These are phyloP conservation scores for Lutraria lutraria DNA, from an alignment of 2,888 invertebrate species.

Conservation along the genomic window DNA sequence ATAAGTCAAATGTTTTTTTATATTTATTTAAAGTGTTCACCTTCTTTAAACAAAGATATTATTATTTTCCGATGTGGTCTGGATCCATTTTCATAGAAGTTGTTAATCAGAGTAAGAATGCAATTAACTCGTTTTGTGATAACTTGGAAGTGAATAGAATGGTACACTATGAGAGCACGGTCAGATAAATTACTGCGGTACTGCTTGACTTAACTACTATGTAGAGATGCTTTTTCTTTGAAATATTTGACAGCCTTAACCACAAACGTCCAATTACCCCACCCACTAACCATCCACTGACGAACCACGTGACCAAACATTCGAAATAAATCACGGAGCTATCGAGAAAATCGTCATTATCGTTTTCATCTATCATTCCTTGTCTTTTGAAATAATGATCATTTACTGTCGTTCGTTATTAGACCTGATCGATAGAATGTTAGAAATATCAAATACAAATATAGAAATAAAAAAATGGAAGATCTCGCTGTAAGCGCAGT, in stretches of 20 bases:
- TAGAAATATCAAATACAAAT: no score
- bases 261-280: conserved; percentile 19
- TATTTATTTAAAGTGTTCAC: no score
- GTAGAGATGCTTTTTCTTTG: conserved; percentile 5
- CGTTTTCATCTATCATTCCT: neutral
- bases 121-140: neutral
- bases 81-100: no score
- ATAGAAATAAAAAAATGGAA: neutral
- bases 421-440: neutral
- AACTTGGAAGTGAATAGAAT: neutral
- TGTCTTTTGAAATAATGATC: conserved; percentile 11
- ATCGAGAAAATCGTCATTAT: neutral
- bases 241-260: conserved; percentile 33
- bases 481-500: no score
- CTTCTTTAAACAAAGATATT: no score
- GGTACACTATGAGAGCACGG: neutral
- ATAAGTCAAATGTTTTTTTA: no score
- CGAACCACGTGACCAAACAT: neutral
- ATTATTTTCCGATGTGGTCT: no score
- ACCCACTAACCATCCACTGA: neutral
- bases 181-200: conserved; percentile 8
- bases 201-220: conserved; percentile 16
- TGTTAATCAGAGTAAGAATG: neutral
- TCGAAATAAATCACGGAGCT: conserved; percentile 31
- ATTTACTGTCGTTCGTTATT: neutral